These are phyloP conservation scores for Musca vetustissima DNA, from an alignment of 1,140 invertebrate species.

Conservation along the genomic window DNA sequence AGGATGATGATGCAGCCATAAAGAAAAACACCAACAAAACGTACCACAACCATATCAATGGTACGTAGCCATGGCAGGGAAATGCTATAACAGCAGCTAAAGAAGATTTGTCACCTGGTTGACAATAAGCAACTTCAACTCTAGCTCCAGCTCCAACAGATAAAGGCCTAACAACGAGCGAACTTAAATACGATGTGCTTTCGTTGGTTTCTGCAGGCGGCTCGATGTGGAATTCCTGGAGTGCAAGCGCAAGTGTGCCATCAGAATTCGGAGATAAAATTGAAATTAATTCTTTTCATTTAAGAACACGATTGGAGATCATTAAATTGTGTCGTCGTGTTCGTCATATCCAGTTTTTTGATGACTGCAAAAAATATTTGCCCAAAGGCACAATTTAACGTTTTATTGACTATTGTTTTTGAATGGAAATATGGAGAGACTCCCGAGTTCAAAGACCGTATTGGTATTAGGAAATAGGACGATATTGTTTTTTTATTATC, in stretches of 20 bases:
- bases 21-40: constrained; percentile 12
- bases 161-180: background rate
- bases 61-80: background rate
- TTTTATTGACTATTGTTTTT: too few relatives aligned
- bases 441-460: too few relatives aligned
- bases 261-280: constrained; percentile 28
- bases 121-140: constrained; percentile 30
- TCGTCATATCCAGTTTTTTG: too few relatives aligned
- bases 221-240: background rate
- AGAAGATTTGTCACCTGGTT: constrained; percentile 31
- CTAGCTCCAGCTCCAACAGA: constrained; percentile 11
- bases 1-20: constrained; percentile 20
- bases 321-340: constrained; percentile 29
- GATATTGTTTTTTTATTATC: too few relatives aligned
- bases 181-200: too few relatives aligned
- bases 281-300: constrained; percentile 32
- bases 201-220: too few relatives aligned
- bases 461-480: too few relatives aligned
- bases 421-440: too few relatives aligned
- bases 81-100: constrained; percentile 22
- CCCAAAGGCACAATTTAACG: too few relatives aligned
- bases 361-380: too few relatives aligned
- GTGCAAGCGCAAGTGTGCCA: constrained; percentile 25
- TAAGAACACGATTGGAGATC: constrained; percentile 30
- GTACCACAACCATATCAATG: background rate